Evolutionary conservation across 1,140 invertebrate genomes (phyloP).

Genomic region (Drosophila baimaii): DNA sequence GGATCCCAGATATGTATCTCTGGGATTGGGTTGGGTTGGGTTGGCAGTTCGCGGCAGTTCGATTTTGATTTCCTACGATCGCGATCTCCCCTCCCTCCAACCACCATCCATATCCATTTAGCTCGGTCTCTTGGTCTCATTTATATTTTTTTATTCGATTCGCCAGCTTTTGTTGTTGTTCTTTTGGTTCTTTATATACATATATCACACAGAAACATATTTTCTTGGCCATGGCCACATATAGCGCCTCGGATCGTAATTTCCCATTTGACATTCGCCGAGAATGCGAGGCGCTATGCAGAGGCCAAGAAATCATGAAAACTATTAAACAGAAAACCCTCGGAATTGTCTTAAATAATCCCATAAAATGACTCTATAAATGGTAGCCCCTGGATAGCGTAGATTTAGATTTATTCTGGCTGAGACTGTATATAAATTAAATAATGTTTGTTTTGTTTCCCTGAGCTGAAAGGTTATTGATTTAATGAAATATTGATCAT

Average conservation of each 20-base stretch:
- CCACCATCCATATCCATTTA: not conserved
- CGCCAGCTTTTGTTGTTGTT: conserved; percentile 32
- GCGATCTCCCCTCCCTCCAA: not conserved
- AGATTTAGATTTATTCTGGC: no score
- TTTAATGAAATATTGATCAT: no score
- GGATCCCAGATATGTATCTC: conserved; percentile 4
- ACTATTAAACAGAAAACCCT: conserved; percentile 19
- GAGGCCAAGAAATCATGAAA: conserved; percentile 51
- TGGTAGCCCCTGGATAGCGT: no score
- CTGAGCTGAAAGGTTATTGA: no score
- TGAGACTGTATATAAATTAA: not conserved
- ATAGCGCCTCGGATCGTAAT: conserved; percentile 40
- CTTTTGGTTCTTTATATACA: conserved; percentile 7
- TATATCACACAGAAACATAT: conserved; percentile 33
- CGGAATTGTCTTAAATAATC: not conserved
- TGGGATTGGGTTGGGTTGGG: conserved; percentile 2
- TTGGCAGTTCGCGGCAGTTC: conserved; percentile 24
- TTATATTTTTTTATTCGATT: conserved; percentile 55
- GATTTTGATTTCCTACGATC: conserved; percentile 33
- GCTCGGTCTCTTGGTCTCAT: conserved; percentile 22
- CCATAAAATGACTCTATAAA: conserved; percentile 6
- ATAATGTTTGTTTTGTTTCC: no score
- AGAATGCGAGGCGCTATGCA: conserved; percentile 25
- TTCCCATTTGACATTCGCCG: conserved; percentile 58
- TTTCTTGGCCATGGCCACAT: conserved; percentile 55